A percentile compares a stretch with the other conserved stretches of the same genome.
phyloP scores from a whole-genome alignment of 92 coral and sea anemone genomes.

The Anthopleura xanthogrammica region DNA sequence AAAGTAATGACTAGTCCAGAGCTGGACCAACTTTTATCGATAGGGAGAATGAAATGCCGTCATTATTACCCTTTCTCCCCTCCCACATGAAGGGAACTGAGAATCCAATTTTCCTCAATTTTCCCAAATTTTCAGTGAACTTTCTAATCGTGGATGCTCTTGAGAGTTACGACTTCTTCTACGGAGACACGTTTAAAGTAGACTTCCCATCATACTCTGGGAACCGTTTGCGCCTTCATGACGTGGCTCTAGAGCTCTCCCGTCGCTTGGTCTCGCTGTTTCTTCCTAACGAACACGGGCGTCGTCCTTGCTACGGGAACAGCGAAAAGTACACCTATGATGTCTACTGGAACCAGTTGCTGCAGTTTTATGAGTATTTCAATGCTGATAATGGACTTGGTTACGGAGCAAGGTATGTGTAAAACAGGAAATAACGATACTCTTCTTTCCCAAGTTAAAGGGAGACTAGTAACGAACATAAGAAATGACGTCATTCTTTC shows the following conservation, averaged over 20 bases:
- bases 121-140: constrained; percentile 51
- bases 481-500: too few species aligned
- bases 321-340: constrained; percentile 75
- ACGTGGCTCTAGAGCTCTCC: constrained; percentile 73
- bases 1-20: too few species aligned
- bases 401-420: constrained; percentile 79
- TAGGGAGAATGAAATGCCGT: too few species aligned
- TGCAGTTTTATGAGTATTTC: constrained; percentile 83
- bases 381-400: constrained; percentile 87
- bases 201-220: constrained; percentile 90
- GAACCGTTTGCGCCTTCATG: constrained; percentile 72
- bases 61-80: too few species aligned
- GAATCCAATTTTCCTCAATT: not conserved
- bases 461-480: not conserved
- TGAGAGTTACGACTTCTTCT: constrained; percentile 83
- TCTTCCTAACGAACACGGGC: constrained; percentile 81
- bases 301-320: constrained; percentile 84
- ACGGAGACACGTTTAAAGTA: constrained; percentile 76
- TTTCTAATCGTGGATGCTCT: constrained; percentile 76
- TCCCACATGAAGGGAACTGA: too few species aligned
- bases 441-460: not conserved
- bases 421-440: too few species aligned
- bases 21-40: too few species aligned
- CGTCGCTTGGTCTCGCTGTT: constrained; percentile 70
- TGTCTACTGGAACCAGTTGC: constrained; percentile 77